Evolutionary conservation across 2,113 vertebrate species (phyloP).

Genomic region (Phocoena phocoena): DNA sequence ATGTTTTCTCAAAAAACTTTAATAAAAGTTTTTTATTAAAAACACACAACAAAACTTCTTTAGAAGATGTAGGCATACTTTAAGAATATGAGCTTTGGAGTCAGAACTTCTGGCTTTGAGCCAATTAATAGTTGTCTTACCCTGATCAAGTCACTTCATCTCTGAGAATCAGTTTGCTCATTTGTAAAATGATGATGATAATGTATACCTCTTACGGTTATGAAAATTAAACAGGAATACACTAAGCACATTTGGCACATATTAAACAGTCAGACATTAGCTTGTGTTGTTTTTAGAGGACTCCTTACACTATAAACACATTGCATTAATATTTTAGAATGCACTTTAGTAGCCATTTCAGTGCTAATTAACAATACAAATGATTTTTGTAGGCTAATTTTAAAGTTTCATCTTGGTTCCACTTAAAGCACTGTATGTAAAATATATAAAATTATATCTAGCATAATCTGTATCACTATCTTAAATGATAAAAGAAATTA

Average conservation of each 20-base stretch:
- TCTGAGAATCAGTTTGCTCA: not conserved
- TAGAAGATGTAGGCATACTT: not conserved
- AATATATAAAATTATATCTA: not conserved
- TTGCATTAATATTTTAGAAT: slow-evolving; percentile 2
- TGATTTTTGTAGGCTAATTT: not conserved
- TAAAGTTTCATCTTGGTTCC: not conserved
- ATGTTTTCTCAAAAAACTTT: not conserved
- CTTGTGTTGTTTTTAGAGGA: not conserved
- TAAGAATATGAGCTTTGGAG: not conserved
- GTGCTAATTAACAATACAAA: not conserved
- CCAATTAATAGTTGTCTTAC: not conserved
- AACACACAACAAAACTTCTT: not conserved
- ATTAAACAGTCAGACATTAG: not conserved
- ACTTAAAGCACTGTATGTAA: not conserved
- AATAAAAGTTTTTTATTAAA: no score
- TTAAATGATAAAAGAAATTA: slow-evolving; percentile 21
- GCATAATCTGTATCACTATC: not conserved
- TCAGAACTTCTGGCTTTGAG: not conserved
- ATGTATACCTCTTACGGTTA: not conserved
- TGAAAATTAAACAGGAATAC: not conserved
- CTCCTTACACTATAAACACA: not conserved
- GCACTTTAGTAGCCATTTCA: not conserved
- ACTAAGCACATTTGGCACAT: not conserved
- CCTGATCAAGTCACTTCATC: not conserved
- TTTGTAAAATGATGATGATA: slow-evolving; percentile 7